A percentile compares a stretch with the other conserved stretches of the same genome.
phyloP scores from a whole-genome alignment of 2,797 vertebrate genomes.

The Lophotriccus pileatus region DNA sequence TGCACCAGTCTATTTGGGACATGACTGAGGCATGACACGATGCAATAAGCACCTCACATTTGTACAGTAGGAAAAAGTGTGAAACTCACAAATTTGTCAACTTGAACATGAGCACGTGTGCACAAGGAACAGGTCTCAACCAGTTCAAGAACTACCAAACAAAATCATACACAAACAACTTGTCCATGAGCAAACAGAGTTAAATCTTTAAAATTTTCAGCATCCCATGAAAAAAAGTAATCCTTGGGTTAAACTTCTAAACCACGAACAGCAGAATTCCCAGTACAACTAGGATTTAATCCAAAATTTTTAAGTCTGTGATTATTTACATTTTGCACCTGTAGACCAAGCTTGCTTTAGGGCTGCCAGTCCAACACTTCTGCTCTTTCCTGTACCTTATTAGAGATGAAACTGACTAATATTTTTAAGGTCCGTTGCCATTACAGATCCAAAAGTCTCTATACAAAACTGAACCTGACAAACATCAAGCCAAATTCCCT shows the following conservation, averaged over 20 bases:
- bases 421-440: not conserved
- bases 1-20: not conserved
- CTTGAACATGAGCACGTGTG: fast-evolving
- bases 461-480: not conserved
- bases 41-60: not conserved
- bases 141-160: not conserved
- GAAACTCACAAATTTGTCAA: not conserved
- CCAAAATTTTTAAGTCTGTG: not conserved
- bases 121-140: not conserved
- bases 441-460: not conserved
- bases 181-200: not conserved
- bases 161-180: not conserved
- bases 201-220: not conserved
- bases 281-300: not conserved
- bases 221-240: not conserved
- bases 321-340: not conserved
- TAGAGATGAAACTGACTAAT: not conserved
- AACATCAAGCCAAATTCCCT: not conserved
- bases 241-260: not conserved
- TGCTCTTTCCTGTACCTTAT: not conserved
- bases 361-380: not conserved
- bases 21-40: not conserved
- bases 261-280: not conserved
- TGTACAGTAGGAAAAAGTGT: not conserved
- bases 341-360: not conserved